phyloP scores from a whole-genome alignment of 2,888 invertebrate genomes.

The Encarsia formosa region DNA sequence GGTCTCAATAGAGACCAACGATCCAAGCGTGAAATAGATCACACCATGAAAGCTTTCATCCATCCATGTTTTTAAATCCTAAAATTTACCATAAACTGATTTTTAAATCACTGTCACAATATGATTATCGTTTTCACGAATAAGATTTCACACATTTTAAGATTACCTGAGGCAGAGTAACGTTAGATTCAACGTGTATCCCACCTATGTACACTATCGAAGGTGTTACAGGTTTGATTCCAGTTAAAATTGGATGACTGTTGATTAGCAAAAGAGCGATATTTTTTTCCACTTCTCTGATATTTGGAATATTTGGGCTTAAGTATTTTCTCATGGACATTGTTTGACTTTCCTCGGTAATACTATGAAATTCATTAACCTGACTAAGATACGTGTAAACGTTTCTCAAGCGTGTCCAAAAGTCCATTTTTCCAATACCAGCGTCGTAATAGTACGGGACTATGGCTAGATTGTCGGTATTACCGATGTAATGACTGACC shows the following conservation, averaged over 20 bases:
- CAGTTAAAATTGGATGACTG: slow-evolving; percentile 51
- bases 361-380: slow-evolving; percentile 5
- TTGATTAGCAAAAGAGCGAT: slow-evolving; percentile 54
- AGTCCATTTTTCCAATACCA: slow-evolving; percentile 14
- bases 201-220: too few relatives aligned
- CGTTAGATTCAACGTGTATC: too few relatives aligned
- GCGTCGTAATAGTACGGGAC: neutral
- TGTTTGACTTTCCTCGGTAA: slow-evolving; percentile 27
- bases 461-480: slow-evolving; percentile 30
- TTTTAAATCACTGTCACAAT: too few relatives aligned
- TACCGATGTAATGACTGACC: slow-evolving; percentile 29
- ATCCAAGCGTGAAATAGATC: slow-evolving; percentile 40
- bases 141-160: too few relatives aligned
- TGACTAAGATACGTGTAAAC: neutral
- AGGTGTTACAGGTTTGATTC: slow-evolving; percentile 49
- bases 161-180: too few relatives aligned
- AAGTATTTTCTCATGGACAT: slow-evolving; percentile 31
- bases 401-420: slow-evolving; percentile 34
- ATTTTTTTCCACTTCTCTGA: slow-evolving; percentile 50
- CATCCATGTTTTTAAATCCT: slow-evolving; percentile 39
- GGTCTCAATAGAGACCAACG: slow-evolving; percentile 35
- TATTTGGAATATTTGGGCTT: slow-evolving; percentile 41
- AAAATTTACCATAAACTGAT: too few relatives aligned
- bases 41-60: slow-evolving; percentile 36
- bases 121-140: too few relatives aligned